These are phyloP conservation scores for Tarsius wallacei DNA, from an alignment of 2,797 vertebrate species.

Conservation along the genomic window DNA sequence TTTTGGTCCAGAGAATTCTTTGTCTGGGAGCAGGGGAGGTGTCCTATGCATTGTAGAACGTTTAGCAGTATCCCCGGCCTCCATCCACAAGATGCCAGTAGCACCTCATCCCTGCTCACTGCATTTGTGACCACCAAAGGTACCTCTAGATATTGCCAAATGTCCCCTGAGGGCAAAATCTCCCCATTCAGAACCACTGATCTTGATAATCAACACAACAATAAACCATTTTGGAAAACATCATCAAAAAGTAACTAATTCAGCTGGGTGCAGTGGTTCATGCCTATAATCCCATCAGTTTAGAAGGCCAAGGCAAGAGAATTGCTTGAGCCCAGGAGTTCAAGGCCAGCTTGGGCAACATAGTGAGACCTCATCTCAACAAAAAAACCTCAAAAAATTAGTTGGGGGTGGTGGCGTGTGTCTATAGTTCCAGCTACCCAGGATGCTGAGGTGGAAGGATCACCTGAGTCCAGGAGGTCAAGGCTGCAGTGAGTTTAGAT, in stretches of 20 bases:
- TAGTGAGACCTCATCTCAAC: neutral
- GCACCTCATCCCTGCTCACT: too few species aligned
- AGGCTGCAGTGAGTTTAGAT: neutral
- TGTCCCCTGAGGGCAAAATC: neutral
- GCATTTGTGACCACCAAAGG: accelerated
- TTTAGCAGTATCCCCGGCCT: neutral
- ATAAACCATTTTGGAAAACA: neutral
- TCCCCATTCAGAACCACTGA: neutral
- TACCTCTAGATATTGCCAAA: neutral
- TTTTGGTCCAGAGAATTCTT: neutral
- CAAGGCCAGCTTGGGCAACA: neutral
- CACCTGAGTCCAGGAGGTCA: neutral
- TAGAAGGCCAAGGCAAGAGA: neutral
- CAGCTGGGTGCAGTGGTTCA: neutral
- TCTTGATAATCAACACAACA: neutral
- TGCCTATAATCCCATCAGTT: neutral
- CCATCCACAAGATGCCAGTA: neutral
- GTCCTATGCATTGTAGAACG: accelerated
- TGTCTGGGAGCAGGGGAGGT: accelerated
- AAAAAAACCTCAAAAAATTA: neutral
- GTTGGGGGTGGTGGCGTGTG: neutral
- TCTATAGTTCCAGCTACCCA: neutral
- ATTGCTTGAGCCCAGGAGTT: neutral
- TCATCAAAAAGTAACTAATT: neutral
- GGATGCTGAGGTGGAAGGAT: neutral